Evolutionary conservation across 1,140 invertebrate species (phyloP), one percentile per base, ranked within the genome.

Genomic region (Nebria ingens): DNA sequence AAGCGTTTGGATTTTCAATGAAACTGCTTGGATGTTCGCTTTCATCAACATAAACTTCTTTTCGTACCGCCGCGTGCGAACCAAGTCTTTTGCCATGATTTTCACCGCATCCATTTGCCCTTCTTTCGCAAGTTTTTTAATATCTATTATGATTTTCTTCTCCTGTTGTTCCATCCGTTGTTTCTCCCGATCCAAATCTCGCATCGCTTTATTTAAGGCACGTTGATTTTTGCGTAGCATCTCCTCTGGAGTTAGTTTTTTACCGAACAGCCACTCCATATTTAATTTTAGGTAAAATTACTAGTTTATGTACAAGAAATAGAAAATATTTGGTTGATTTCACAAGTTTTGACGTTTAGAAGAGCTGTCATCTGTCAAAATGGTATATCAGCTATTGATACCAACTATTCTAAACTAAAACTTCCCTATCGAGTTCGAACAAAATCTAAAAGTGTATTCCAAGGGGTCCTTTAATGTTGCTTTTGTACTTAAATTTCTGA

Each of bases 31-130:
- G 65, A 99, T 99, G 68, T 99, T 99, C 1, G 97, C 96, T 71
- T 93, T 93, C 96, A 99, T 99, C 52, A 99, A 70, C 83, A 99
- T 98, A 68, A 99, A 99, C 72, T 99, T 99, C 69, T 98, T 97
- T 19, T 92, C 85, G 67, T 98, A 98, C 60, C 88, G 78, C 58
- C 97, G 79, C 11, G 97, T 99, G 62, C 97, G 79, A 0, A 99
- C 97, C 56, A 99, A 75, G 78, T 99, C 97, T 76, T 96, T 97
- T 1, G 97, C 97, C 96, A 99, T 98, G 61, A 99, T 97, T 81
- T 98, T 98, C 0, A 99, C 97, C 54, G 97, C 93, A 79, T 99
- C 97, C 96, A 99, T 99, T 80, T 99, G 97, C 38, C 93, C 93
- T 70, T 97, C 90, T 72, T 99, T 99, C 1, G 97, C 97, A 76